These are phyloP conservation scores for Caenorhabditis sp. DNA, from an alignment of 2,888 invertebrate species.

Conservation along the genomic window DNA sequence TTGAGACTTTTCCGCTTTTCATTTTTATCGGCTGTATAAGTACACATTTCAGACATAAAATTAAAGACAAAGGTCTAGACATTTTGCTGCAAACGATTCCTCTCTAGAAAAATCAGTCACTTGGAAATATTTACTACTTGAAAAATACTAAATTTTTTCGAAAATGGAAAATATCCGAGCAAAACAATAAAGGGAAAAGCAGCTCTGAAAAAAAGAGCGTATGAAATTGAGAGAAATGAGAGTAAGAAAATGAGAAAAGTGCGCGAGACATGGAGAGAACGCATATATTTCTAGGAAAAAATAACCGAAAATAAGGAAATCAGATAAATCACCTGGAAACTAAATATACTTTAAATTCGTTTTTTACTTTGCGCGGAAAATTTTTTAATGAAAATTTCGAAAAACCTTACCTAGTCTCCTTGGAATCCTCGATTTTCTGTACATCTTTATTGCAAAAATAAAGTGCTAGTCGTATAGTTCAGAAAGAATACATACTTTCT, in stretches of 20 bases:
- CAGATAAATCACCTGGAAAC: background rate
- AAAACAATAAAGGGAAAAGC: constrained; percentile 14
- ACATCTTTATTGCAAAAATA: background rate
- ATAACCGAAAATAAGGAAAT: background rate
- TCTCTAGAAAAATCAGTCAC: too few species aligned
- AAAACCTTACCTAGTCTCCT: background rate
- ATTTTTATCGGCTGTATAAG: too few species aligned
- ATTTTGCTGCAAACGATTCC: too few species aligned
- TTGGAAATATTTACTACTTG: background rate
- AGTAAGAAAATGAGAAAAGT: constrained; percentile 5
- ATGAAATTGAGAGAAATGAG: constrained; percentile 13
- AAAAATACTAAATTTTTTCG: constrained; percentile 2
- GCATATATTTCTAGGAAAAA: background rate
- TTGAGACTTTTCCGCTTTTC: too few species aligned
- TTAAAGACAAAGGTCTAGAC: too few species aligned
- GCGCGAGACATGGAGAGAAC: constrained; percentile 7
- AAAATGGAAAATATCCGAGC: background rate
- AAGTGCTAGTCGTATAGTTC: background rate
- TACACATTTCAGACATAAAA: too few species aligned
- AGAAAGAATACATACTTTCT: background rate
- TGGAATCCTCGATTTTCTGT: background rate
- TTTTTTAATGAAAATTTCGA: background rate
- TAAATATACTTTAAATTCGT: too few species aligned
- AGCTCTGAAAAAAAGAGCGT: constrained; percentile 3
- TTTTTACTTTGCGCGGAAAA: too few species aligned